Percentiles rank a stretch among this genome's conserved stretches.
Conservation (phyloP, 23 tunicate genomes). For the Botrylloides violaceus region DNA sequence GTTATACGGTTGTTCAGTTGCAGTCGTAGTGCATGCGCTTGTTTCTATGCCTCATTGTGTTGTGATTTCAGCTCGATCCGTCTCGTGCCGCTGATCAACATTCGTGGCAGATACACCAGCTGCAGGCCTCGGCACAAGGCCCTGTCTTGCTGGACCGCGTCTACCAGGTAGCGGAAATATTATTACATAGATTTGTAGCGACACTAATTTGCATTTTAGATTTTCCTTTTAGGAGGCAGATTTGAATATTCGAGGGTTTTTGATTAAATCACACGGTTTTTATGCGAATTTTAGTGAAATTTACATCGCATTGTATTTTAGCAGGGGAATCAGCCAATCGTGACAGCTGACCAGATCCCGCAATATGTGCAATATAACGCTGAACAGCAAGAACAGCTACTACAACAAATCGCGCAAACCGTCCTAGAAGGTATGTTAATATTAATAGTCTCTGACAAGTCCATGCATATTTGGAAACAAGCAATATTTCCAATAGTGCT, state of each 20-base stretch:
- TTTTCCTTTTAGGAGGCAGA: too few relatives aligned
- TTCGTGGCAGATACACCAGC: constrained; percentile 11
- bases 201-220: too few relatives aligned
- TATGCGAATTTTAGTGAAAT: too few relatives aligned
- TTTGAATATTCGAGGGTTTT: too few relatives aligned
- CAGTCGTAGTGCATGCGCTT: not conserved
- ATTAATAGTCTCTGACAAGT: too few relatives aligned
- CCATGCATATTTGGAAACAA: too few relatives aligned
- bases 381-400: not conserved
- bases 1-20: too few relatives aligned
- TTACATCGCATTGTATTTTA: not conserved
- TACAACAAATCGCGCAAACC: too few relatives aligned
- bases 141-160: constrained; percentile 4
- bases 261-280: too few relatives aligned
- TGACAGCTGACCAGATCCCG: not conserved
- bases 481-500: too few relatives aligned
- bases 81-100: constrained; percentile 5
- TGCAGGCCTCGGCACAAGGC: constrained; percentile 12
- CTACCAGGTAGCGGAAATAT: constrained; percentile 10
- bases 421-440: too few relatives aligned
- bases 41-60: not conserved
- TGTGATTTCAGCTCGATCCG: constrained; percentile 27
- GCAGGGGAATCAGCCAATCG: not conserved
- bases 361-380: not conserved
- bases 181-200: too few relatives aligned